Base-by-base conservation (phyloP, 1,140 invertebrate species). In the Samia ricini region DNA sequence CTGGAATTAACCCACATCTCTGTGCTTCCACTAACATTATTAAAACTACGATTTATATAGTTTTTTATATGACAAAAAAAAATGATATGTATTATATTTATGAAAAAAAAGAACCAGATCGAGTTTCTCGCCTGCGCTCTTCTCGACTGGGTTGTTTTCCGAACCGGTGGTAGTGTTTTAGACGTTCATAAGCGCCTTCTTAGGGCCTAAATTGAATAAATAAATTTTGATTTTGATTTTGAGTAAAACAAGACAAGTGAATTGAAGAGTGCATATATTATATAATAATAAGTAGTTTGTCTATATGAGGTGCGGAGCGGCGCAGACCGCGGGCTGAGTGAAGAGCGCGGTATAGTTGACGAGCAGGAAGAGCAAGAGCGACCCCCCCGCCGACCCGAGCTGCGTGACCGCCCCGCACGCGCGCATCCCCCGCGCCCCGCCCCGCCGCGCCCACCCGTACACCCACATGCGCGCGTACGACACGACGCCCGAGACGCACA, bases 401-500 rank as follows among this genome's bases (percentile, higher is more conserved):
- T 98, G 97, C 1, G 95, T 96, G 4, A 94, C 91, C 18, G 92
- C 94, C 42, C 97, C 97, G 71, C 93, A 94, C 80, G 94, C 95
- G 72, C 96, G 94, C 66, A 97, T 90, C 33, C 94, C 93, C 23
- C 86, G 85, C 70, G 92, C 91, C 18, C 91, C 92, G 65, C 91
- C 88, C 5, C 82, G 75, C 42, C 94, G 91, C 71, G 97, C 94
- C 29, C 95, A 85, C 0, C 93, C 93, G 18, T 96, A 96, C 51
- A 97, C 95, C 67, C 93, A 94, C 72, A 97, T 94, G 89, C 97
- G 96, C 0, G 94, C 93, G 85, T 97, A 98, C 50, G 96, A 96
- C 64, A 96, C 93, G 0, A 95, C 71, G 12, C 93, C 95, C 22
- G 92, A 91, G 22, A 94, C 91, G 29, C 92, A 20, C 49, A 97